phyloP scores from a whole-genome alignment of 1,140 invertebrate species.

The Penaeus indicus region DNA sequence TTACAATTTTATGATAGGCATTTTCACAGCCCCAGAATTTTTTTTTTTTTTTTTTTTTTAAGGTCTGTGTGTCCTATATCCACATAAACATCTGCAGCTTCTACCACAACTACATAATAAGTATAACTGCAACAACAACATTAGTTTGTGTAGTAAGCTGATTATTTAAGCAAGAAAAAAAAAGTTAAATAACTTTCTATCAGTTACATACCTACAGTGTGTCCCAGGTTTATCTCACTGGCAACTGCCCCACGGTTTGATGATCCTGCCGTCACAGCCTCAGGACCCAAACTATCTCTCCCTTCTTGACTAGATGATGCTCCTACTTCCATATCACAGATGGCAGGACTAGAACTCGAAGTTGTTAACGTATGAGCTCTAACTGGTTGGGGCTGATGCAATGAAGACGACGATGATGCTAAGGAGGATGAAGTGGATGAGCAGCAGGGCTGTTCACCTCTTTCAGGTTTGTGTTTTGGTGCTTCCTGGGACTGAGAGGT shows the following conservation, averaged over 20 bases:
- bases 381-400: conserved; percentile 6
- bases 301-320: conserved; percentile 28
- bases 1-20: no score
- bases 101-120: no score
- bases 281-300: conserved; percentile 10
- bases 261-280: conserved; percentile 11
- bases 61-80: no score
- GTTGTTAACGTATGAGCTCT: conserved; percentile 36
- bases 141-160: no score
- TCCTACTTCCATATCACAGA: conserved; percentile 58
- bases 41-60: no score
- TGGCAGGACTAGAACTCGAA: conserved; percentile 56
- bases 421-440: conserved; percentile 29
- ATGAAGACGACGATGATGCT: conserved; percentile 11
- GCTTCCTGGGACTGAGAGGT: no score
- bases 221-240: conserved; percentile 54
- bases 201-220: conserved; percentile 39
- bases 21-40: no score
- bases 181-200: not conserved
- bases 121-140: no score
- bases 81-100: no score
- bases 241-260: conserved; percentile 51
- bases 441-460: not conserved
- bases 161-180: not conserved
- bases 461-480: not conserved